A percentile compares a stretch with the other conserved stretches of the same genome.
phyloP scores from a whole-genome alignment of 2,888 invertebrate genomes.

The Microplitis manilae region DNA sequence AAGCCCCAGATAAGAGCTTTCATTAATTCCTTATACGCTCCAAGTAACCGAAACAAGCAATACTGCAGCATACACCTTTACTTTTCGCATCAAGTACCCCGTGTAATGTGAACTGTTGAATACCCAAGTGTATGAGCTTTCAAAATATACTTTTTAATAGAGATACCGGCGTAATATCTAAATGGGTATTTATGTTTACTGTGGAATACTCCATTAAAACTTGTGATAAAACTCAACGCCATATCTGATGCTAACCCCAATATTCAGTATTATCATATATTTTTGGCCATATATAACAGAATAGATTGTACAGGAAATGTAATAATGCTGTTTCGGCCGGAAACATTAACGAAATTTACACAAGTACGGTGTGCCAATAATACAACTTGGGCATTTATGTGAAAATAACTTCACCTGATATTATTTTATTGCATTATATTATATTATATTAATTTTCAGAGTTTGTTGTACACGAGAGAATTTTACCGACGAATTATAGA shows the following conservation, averaged over 20 bases:
- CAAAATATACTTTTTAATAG: not conserved
- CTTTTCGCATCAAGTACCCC: too few relatives aligned
- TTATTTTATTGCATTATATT: not conserved
- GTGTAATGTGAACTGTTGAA: too few relatives aligned
- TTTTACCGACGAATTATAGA: constrained; percentile 54
- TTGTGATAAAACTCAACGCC: not conserved
- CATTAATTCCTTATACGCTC: not conserved
- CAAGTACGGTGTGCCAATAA: constrained; percentile 15
- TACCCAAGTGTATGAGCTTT: not conserved
- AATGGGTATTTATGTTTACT: not conserved
- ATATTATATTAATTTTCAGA: constrained; percentile 36
- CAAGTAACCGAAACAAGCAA: not conserved
- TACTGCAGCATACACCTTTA: not conserved
- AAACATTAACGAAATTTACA: constrained; percentile 35
- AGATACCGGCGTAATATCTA: not conserved
- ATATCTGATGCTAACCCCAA: not conserved
- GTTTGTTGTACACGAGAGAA: constrained; percentile 49
- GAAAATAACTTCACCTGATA: constrained; percentile 44
- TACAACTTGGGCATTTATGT: not conserved
- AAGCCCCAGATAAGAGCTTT: not conserved
- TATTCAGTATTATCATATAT: not conserved
- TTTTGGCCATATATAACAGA: not conserved
- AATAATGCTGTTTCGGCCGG: constrained; percentile 3
- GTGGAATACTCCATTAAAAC: not conserved
- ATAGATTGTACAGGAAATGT: constrained; percentile 1